Conservation (phyloP, 2,797 vertebrate genomes). For the Spatula versicolor region DNA sequence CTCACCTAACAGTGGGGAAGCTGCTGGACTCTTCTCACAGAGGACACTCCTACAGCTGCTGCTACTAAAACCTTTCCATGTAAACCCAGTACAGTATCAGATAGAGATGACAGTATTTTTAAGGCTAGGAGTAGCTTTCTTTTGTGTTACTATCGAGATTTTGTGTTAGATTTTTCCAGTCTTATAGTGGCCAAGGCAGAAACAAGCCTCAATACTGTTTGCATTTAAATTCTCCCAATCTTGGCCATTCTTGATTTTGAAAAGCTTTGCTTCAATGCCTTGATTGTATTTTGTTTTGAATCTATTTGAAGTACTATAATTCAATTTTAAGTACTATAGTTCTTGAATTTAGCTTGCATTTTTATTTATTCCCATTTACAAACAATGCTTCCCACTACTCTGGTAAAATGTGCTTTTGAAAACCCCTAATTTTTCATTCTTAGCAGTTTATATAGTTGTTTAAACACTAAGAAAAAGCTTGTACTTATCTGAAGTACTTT, state of each 20-base stretch:
- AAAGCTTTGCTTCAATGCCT: not conserved
- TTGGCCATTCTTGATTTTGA: not conserved
- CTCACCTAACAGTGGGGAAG: too few relatives aligned
- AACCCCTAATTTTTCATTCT: not conserved
- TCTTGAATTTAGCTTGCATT: not conserved
- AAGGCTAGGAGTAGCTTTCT: not conserved
- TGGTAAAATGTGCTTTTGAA: not conserved
- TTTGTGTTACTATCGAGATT: not conserved
- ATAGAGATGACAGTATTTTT: not conserved
- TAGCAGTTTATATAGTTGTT: not conserved
- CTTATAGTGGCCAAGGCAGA: not conserved
- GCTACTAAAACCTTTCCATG: too few relatives aligned
- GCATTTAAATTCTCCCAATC: not conserved
- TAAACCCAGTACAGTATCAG: not conserved
- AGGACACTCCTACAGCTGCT: too few relatives aligned
- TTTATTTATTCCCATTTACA: not conserved
- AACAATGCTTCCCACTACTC: not conserved
- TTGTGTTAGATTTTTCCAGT: not conserved
- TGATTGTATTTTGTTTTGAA: not conserved
- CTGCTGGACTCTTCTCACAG: too few relatives aligned
- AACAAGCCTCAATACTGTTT: not conserved
- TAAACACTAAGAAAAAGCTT: not conserved
- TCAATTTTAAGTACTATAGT: not conserved
- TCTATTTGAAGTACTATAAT: not conserved
- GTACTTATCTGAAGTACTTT: too few relatives aligned